Percentiles rank a stretch among this genome's conserved stretches.
Conservation (phyloP, 2,797 vertebrate species). For the Vespertilio murinus region DNA sequence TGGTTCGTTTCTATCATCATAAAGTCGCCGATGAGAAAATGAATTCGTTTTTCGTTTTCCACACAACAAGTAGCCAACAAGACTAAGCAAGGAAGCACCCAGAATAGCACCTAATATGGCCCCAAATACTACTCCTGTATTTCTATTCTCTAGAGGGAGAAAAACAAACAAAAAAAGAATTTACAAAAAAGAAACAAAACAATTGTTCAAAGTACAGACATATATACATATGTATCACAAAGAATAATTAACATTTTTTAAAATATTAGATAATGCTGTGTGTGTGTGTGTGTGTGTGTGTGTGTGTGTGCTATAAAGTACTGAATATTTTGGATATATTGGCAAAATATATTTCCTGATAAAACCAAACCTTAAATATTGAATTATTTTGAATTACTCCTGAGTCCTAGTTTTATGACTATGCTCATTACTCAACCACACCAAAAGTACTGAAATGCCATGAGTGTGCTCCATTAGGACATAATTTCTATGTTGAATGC, state of each 20-base stretch:
- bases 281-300: neutral
- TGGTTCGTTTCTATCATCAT: constrained; percentile 90
- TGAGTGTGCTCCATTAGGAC: constrained; percentile 31
- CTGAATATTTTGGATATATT: neutral
- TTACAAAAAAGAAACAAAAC: constrained; percentile 17
- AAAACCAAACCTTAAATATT: neutral
- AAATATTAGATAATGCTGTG: neutral
- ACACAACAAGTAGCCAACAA: constrained; percentile 86
- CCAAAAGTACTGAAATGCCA: constrained; percentile 43
- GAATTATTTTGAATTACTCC: neutral
- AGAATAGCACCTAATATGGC: constrained; percentile 85
- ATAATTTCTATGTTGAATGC: constrained; percentile 27
- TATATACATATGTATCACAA: neutral
- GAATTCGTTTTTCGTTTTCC: constrained; percentile 83
- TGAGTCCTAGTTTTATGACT: constrained; percentile 33
- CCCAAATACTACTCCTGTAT: constrained; percentile 80
- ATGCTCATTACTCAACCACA: constrained; percentile 46
- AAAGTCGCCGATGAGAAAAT: constrained; percentile 91
- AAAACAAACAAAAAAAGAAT: neutral
- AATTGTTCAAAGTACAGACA: neutral
- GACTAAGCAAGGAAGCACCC: constrained; percentile 83
- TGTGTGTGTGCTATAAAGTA: neutral
- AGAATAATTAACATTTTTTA: neutral
- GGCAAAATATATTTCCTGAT: neutral
- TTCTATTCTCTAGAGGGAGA: constrained; percentile 70